Evolutionary conservation across 2,113 vertebrate species (phyloP).

Genomic region (Epinephelus fuscoguttatus): DNA sequence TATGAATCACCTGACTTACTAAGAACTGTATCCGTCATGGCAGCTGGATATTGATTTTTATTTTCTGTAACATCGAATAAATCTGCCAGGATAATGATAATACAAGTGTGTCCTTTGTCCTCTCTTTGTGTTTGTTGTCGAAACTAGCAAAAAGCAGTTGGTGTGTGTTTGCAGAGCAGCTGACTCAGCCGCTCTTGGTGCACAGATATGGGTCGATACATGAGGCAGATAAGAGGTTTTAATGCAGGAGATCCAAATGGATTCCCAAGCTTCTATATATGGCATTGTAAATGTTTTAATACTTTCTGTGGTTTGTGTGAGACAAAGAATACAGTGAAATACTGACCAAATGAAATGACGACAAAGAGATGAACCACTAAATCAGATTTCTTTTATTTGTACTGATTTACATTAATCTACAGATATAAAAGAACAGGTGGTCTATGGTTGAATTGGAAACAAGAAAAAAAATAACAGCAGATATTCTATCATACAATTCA

Average conservation of each 20-base stretch:
- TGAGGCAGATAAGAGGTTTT: conserved; percentile 4
- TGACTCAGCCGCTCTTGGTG: conserved; percentile 18
- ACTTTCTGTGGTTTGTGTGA: not conserved
- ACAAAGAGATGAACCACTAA: conserved; percentile 25
- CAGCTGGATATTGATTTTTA: conserved; percentile 53
- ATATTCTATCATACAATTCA: conserved; percentile 87
- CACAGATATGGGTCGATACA: not conserved
- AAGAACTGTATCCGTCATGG: conserved; percentile 48
- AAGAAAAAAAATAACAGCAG: conserved; percentile 67
- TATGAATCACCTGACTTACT: conserved; percentile 16
- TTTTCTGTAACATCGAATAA: conserved; percentile 78
- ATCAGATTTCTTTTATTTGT: conserved; percentile 71
- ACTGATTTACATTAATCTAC: conserved; percentile 81
- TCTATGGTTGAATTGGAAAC: conserved; percentile 70
- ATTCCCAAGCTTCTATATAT: not conserved
- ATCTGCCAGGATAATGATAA: conserved; percentile 67
- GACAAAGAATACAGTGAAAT: not conserved
- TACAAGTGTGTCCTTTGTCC: conserved; percentile 27
- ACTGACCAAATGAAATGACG: not conserved
- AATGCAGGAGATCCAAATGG: not conserved
- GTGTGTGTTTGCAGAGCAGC: conserved; percentile 1
- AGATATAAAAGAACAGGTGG: conserved; percentile 80
- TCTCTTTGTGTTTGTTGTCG: conserved; percentile 4
- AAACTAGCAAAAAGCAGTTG: not conserved
- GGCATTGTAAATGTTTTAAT: not conserved